Conservation (phyloP, 2,797 vertebrate genomes). For the Onychomys torridus region DNA sequence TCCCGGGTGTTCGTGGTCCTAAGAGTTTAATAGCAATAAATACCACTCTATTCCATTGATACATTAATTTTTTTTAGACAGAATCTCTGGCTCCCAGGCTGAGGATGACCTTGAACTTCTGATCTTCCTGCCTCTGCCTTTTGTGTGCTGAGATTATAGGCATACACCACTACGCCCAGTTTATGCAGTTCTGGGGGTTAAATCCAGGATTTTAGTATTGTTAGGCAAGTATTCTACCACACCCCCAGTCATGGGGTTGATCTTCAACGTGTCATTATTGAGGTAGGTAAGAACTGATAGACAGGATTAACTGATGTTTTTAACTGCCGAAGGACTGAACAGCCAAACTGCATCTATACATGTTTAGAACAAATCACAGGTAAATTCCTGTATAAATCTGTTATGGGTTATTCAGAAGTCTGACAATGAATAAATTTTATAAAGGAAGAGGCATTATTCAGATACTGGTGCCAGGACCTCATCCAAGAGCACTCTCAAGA, state of each 20-base stretch:
- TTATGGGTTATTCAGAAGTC: neutral
- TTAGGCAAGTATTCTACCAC: neutral
- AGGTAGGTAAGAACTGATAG: neutral
- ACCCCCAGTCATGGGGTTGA: too few relatives aligned
- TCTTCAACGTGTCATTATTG: neutral
- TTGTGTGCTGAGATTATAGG: neutral
- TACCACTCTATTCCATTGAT: neutral
- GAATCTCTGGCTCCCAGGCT: neutral
- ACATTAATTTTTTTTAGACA: neutral
- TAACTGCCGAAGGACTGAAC: neutral
- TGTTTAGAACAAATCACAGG: neutral
- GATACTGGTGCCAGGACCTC: neutral
- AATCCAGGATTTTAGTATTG: neutral
- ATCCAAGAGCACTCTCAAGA: neutral
- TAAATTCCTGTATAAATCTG: neutral
- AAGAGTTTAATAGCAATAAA: neutral
- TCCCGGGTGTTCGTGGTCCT: neutral
- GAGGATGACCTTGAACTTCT: neutral
- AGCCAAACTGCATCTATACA: neutral
- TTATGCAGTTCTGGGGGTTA: neutral
- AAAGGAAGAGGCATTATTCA: neutral
- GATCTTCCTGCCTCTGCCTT: neutral
- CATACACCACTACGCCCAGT: neutral
- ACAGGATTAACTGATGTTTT: neutral
- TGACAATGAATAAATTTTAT: neutral